Evolutionary conservation across 1,140 invertebrate species (phyloP).

Genomic region (Dreissena polymorpha): DNA sequence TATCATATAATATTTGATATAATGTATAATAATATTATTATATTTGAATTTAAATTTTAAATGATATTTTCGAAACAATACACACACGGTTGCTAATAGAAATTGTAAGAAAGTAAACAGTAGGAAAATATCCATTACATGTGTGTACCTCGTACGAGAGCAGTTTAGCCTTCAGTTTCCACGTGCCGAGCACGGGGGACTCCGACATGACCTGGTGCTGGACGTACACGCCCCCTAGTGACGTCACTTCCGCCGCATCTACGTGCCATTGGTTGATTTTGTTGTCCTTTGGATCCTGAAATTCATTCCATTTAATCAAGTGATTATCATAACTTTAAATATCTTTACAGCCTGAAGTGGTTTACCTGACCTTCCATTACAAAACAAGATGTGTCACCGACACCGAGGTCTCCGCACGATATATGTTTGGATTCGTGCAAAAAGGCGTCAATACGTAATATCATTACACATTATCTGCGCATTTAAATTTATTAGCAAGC

Average conservation of each 20-base stretch:
- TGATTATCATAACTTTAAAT: background rate
- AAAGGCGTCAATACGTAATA: no score
- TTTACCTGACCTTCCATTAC: background rate
- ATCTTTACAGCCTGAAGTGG: background rate
- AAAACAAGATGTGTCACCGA: background rate
- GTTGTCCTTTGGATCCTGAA: conserved; percentile 64
- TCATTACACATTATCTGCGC: background rate
- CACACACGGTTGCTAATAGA: no score
- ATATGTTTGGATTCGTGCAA: background rate
- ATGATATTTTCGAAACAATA: no score
- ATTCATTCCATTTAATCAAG: background rate
- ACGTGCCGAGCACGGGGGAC: conserved; percentile 62
- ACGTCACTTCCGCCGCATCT: conserved; percentile 23
- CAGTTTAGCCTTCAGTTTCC: conserved; percentile 60
- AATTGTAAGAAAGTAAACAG: no score
- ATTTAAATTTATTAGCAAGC: background rate
- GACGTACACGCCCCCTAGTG: conserved; percentile 53
- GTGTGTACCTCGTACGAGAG: conserved; percentile 32
- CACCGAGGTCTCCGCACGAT: background rate
- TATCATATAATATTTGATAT: no score
- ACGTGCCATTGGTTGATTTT: conserved; percentile 66
- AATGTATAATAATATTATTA: no score
- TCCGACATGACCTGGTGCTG: conserved; percentile 57
- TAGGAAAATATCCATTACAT: no score
- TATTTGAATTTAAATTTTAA: no score